Base-by-base conservation (phyloP, 2,797 vertebrate species). In the Epinephelus malabaricus region DNA sequence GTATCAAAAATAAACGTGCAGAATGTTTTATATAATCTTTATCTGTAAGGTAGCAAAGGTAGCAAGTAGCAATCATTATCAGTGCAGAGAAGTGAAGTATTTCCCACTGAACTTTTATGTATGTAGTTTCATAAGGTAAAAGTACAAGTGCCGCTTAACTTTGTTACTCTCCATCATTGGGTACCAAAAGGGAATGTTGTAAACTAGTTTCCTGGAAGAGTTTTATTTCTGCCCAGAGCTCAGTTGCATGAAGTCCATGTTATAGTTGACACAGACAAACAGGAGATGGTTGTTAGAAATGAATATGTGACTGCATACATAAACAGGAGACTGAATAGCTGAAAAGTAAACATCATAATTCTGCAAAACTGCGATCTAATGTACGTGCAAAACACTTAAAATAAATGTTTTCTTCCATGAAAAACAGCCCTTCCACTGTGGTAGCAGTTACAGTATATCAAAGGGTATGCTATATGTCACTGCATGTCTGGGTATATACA, bases 191-290 rank as follows among this genome's bases (percentile, higher is more conserved):
- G 9, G 40, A 40, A 40, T 12, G 10, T 12, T 40, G 40, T 40
- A 40, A 40, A 34, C 30, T 40, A 12, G 11, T 40, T 69, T 61
- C 63, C 55, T 40, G 62, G 30, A 71, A 40, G 68, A 49, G 11
- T 61, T 59, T 65, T 53, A 53, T 34, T 72, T 66, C 53, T 72
- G 38, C 23, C 12, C 49, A 40, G 18, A 53, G 53, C 5, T 69
- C 14, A 68, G 3, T 3, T 9, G 12, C 56, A 7, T 23, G 45
- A 50, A 23, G 55, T 60, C 15, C 15, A 2, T 23, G 7, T 47
- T 38, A 23, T 38, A 23, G 58, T 4, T 27, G 13, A 40, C 27
- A 30, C 8, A 19, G 15, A 23, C 9, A 47, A 50, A 50, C 69
- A 54, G 56, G 13, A 2, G 10, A 15, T 14, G 69, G 6, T 17